Evolutionary conservation across 2,797 vertebrate species (phyloP), one percentile per base, ranked within the genome.

Genomic region (Meriones psammophilus): DNA sequence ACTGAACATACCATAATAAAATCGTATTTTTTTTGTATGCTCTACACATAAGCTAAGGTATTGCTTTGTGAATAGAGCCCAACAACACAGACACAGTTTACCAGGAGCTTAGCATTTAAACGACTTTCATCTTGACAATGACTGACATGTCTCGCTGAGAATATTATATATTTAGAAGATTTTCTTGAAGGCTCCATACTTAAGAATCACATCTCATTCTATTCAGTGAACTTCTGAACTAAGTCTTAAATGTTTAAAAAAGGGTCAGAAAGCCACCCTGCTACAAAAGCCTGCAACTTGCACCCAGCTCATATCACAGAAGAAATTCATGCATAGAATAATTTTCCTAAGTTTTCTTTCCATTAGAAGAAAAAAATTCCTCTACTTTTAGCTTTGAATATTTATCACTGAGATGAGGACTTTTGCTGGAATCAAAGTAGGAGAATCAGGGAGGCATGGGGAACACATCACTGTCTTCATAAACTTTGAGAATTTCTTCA

Each of bases 181-280:
- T 93, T 98, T 98, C 98, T 98, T 97, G 97, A 98, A 98, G 97
- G 80, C 15, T 26, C 97, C 91, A 76, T 98, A 97, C 96, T 98
- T 99, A 98, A 98, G 98, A 98, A 98, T 98, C 98, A 97, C 96
- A 96, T 97, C 97, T 98, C 98, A 96, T 98, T 97, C 97, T 90
- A 96, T 88, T 97, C 97, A 69, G 95, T 98, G 98, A 99, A 99
- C 99, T 98, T 96, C 97, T 99, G 98, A 99, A 98, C 98, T 97
- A 97, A 98, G 97, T 96, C 97, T 98, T 99, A 98, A 99, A 99
- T 99, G 98, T 99, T 99, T 99, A 98, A 99, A 98, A 98, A 98
- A 97, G 98, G 98, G 98, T 99, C 98, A 98, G 96, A 97, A 98
- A 98, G 98, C 95, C 97, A 97, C 87, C 81, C 92, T 94, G 97